Evolutionary conservation across 2,113 vertebrate genomes (phyloP), one percentile per base, ranked within the genome.

Genomic region (Ctenomys sociabilis): DNA sequence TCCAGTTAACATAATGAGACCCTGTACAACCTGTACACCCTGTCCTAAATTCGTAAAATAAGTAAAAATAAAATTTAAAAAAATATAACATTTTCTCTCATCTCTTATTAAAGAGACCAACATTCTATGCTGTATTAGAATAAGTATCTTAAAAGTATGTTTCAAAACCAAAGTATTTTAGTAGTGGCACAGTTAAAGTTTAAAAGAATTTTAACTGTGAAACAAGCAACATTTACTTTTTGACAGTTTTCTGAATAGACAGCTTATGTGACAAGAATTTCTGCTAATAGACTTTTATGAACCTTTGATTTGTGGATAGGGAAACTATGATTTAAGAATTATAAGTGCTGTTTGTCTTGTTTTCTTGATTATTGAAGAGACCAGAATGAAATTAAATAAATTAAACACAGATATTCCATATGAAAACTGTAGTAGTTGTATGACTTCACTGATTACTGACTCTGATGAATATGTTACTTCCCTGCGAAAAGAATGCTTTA

Each of bases 171-270:
- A 24, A 81, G 30, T 78, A 66, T 78, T 90, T 70, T 88, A 94
- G 12, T 0, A 94, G 17, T 57, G 81, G 73, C 19, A n/a, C 32
- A 86, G 21, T 26, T 91, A 88, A 73, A 45, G 24, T 78, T 94
- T 52, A 73, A 73, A 72, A 28, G 40, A 28, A 7, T 17, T 85
- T 81, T 49, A 95, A 59, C 17, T 19, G 68, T 88, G 45, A 85
- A 93, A 93, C 26, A 90, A 92, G n/a, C 63, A 91, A 85, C 85
- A 75, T 35, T n/a, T 54, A 52, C 0, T 59, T 91, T 89, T 91
- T 72, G 32, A 37, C 9, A 7, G 3, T 78, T 83, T 90, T 94
- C 52, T 85, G 40, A 93, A 30, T 37, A 94, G 77, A 49, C 7
- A 95, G 9, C 40, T 40, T 80, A 3, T 70, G 3, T 1, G 37